Conservation (phyloP, 2,888 invertebrate species). For the Poecilobothrus nobilitatus region DNA sequence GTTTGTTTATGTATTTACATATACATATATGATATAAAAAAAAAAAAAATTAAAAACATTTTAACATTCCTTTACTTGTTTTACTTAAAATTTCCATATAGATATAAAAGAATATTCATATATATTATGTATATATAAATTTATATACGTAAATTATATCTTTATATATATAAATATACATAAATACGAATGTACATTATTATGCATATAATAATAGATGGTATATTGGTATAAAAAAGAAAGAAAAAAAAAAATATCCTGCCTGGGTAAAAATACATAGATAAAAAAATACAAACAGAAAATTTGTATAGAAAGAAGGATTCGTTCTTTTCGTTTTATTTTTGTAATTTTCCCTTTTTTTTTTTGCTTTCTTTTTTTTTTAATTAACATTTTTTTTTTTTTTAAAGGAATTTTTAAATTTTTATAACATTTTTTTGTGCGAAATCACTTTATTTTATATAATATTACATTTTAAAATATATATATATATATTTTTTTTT, state of each 20-base stretch:
- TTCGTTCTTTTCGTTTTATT: background rate
- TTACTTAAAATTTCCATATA: background rate
- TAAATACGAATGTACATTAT: no score
- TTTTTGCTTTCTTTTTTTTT: background rate
- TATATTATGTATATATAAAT: no score
- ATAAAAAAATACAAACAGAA: background rate
- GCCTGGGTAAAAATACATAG: background rate
- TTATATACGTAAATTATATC: no score
- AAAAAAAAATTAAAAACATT: no score
- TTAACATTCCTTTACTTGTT: background rate
- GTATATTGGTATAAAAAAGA: background rate
- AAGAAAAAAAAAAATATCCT: background rate
- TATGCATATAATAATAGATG: background rate
- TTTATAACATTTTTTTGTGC: no score
- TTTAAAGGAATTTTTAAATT: no score
- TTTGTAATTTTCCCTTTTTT: background rate
- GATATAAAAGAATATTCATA: background rate
- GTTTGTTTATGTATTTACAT: background rate
- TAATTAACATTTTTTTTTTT: no score
- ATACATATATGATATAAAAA: background rate
- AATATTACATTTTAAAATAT: no score
- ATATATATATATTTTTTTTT: no score
- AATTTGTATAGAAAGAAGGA: background rate
- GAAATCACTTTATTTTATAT: no score
- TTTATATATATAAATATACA: no score